Percentiles rank a stretch among this genome's conserved stretches.
Conservation (phyloP, 2,797 vertebrate species). For the Lagodon rhomboides region DNA sequence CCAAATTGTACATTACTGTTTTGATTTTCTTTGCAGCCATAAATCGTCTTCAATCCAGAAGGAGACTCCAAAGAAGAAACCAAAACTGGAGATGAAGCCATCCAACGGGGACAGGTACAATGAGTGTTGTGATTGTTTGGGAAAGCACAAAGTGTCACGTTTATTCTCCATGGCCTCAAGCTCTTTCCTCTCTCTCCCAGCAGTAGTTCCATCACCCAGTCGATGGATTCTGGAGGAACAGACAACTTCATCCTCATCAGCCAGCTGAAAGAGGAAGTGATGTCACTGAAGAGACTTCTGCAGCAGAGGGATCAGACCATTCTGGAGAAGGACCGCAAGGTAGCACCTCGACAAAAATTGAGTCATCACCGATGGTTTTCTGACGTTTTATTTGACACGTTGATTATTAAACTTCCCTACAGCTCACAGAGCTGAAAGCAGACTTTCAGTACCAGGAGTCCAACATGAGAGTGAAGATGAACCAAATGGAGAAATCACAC, state of each 20-base stretch:
- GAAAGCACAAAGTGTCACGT: not conserved
- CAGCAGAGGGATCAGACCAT: conserved; percentile 99
- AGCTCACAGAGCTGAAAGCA: conserved; percentile 97
- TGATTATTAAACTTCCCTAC: conserved; percentile 29
- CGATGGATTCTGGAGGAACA: conserved; percentile 97
- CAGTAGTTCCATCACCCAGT: conserved; percentile 99
- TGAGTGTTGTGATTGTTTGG: not conserved
- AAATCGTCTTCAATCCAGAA: conserved; percentile 99
- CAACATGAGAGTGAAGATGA: conserved; percentile 99
- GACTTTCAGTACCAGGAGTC: conserved; percentile 99
- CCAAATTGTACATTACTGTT: not conserved
- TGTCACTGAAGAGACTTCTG: conserved; percentile 97
- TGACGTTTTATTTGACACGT: not conserved
- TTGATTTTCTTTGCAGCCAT: conserved; percentile 90
- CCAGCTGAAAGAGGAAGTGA: conserved; percentile 99
- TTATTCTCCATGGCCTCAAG: not conserved
- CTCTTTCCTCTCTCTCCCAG: conserved; percentile 45
- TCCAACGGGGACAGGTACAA: conserved; percentile 97
- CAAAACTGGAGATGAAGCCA: conserved; percentile 99
- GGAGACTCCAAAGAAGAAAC: conserved; percentile 99
- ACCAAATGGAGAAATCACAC: conserved; percentile 98
- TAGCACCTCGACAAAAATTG: conserved; percentile 45
- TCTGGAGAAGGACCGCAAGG: conserved; percentile 98
- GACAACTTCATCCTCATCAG: conserved; percentile 99
- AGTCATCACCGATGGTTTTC: not conserved